Percentiles rank a stretch among this genome's conserved stretches.
Conservation (phyloP, 2,797 vertebrate genomes). For the Syngnathus acus region DNA sequence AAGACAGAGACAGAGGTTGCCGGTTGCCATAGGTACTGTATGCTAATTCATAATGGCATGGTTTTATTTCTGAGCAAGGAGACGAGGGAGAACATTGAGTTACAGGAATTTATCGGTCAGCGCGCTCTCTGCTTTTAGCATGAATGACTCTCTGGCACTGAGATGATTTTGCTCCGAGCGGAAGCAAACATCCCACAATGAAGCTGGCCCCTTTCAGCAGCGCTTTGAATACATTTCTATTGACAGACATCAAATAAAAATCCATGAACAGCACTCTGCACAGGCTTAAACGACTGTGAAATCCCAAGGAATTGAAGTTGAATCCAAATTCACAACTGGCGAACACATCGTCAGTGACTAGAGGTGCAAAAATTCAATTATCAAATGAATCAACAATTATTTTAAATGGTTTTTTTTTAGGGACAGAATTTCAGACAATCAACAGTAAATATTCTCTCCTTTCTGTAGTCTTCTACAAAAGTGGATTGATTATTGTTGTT, state of each 20-base stretch:
- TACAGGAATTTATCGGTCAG: conserved; percentile 48
- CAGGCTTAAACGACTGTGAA: neutral
- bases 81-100: conserved; percentile 28
- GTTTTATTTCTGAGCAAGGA: conserved; percentile 24
- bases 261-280: conserved; percentile 1
- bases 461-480: too few species aligned
- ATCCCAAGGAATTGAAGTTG: neutral
- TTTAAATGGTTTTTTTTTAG: too few species aligned
- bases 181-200: conserved; percentile 1
- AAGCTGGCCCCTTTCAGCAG: conserved; percentile 1
- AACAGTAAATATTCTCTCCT: too few species aligned
- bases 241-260: conserved; percentile 1
- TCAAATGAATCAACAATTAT: too few species aligned
- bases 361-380: too few species aligned
- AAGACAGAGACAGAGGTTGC: conserved; percentile 73
- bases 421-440: too few species aligned
- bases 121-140: conserved; percentile 56
- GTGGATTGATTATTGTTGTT: too few species aligned
- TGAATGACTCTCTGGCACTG: conserved; percentile 17
- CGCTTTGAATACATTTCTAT: conserved; percentile 2
- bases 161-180: neutral
- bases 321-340: neutral
- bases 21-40: conserved; percentile 78
- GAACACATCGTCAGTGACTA: neutral
- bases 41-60: conserved; percentile 74